Percentiles rank a stretch among this genome's conserved stretches.
These are phyloP conservation scores for Prostheceraeus crozeri DNA, from an alignment of 2,888 invertebrate species.

Conservation along the genomic window DNA sequence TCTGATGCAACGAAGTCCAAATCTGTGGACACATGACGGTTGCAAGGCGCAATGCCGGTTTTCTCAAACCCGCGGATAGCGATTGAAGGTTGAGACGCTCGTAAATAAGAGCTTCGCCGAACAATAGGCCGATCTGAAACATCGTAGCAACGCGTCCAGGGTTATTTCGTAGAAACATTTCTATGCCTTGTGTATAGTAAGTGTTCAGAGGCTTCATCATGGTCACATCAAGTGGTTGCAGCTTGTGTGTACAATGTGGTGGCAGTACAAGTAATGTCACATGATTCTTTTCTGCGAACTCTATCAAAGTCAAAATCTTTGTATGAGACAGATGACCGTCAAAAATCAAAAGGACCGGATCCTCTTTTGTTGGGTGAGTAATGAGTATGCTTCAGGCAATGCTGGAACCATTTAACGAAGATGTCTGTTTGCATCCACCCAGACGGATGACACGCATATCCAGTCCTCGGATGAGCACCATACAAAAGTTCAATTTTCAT, in stretches of 20 bases:
- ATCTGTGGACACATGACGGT: neutral
- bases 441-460: slow-evolving; percentile 44
- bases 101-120: slow-evolving; percentile 16
- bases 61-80: slow-evolving; percentile 5
- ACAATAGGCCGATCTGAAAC: neutral
- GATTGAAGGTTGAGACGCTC: neutral
- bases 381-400: slow-evolving; percentile 50
- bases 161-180: slow-evolving; percentile 42
- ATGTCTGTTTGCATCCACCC: slow-evolving; percentile 34
- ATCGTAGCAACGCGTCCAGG: slow-evolving; percentile 40
- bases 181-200: slow-evolving; percentile 40
- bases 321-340: slow-evolving; percentile 51
- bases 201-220: slow-evolving; percentile 44
- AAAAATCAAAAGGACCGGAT: slow-evolving; percentile 47
- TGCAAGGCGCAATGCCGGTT: neutral
- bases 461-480: slow-evolving; percentile 47
- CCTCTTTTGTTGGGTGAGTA: slow-evolving; percentile 43
- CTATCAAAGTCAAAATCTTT: slow-evolving; percentile 46
- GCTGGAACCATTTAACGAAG: slow-evolving; percentile 47
- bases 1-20: slow-evolving; percentile 6
- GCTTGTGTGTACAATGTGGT: slow-evolving; percentile 49
- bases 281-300: slow-evolving; percentile 46
- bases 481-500: slow-evolving; percentile 46
- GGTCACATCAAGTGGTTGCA: slow-evolving; percentile 44
- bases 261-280: slow-evolving; percentile 50